These are phyloP conservation scores for Pachyramphus minor DNA, from an alignment of 2,113 vertebrate species.

Conservation along the genomic window DNA sequence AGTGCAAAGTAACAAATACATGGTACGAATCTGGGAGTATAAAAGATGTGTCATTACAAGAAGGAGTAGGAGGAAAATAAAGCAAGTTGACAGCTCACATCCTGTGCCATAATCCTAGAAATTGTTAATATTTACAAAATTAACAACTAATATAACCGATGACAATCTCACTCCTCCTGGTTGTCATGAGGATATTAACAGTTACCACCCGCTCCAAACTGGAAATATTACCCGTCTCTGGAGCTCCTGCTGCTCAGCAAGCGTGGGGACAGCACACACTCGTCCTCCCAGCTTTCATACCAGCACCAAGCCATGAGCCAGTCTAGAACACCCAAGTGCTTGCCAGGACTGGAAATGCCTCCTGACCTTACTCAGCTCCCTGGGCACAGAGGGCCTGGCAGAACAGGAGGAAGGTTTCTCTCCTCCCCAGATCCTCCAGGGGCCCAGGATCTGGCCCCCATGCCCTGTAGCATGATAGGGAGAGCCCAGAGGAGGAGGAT, in stretches of 20 bases:
- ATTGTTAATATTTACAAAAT: slow-evolving; percentile 69
- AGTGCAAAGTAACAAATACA: neutral
- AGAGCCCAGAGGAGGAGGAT: neutral
- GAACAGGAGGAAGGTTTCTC: neutral
- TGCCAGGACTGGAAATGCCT: neutral
- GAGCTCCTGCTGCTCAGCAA: slow-evolving; percentile 14
- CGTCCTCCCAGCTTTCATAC: neutral
- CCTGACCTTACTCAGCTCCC: neutral
- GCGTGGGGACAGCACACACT: neutral
- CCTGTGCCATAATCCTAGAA: slow-evolving; percentile 60
- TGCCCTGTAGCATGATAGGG: rapidly evolving
- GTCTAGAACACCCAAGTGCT: neutral
- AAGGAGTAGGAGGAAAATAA: slow-evolving; percentile 40
- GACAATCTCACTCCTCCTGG: slow-evolving; percentile 56
- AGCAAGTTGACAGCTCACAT: slow-evolving; percentile 59
- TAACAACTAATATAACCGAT: slow-evolving; percentile 47
- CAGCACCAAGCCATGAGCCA: neutral
- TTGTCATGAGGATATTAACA: slow-evolving; percentile 62
- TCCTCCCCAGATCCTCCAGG: neutral
- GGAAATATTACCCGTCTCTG: neutral
- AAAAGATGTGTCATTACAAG: slow-evolving; percentile 37
- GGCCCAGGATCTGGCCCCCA: neutral
- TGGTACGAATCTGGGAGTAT: neutral
- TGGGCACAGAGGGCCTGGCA: neutral
- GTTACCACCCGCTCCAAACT: slow-evolving; percentile 45